Base-by-base conservation (phyloP, 1,140 invertebrate species). In the Eriocheir sinensis region DNA sequence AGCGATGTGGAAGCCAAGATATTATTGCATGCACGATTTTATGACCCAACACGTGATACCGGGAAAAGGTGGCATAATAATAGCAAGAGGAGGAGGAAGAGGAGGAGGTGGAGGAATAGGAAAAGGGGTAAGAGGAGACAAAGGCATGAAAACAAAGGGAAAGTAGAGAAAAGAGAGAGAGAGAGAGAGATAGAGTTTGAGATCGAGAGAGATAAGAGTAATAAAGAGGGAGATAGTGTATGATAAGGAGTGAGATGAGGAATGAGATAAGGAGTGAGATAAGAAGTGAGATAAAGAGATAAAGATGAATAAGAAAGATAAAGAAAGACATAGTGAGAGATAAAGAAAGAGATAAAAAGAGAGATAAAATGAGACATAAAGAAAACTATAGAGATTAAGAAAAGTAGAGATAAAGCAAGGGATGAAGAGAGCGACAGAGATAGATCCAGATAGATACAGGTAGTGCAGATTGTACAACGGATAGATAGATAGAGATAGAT, bases 311-410 rank as follows among this genome's bases (percentile, higher is more conserved):
- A n/a, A n/a, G n/a, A n/a, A n/a, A n/a, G n/a, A n/a, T n/a, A n/a
- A n/a, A n/a, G n/a, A n/a, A n/a, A n/a, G n/a, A n/a, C n/a, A n/a
- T n/a, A n/a, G n/a, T n/a, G n/a, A n/a, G n/a, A n/a, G n/a, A n/a
- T n/a, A n/a, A n/a, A n/a, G n/a, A n/a, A n/a, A 15, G 60, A 72
- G n/a, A n/a, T 15, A 72, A 72, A 72, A 15, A n/a, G 60, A n/a
- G 60, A 72, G 60, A 72, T 72, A 72, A 72, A 72, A 72, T 72
- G n/a, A 72, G 60, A 72, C n/a, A 72, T n/a, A 72, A n/a, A 72
- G 60, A 72, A 72, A 72, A 72, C 12, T 72, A 72, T 15, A 72
- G 60, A 72, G 60, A 72, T 15, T 15, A n/a, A 72, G 60, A 72
- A n/a, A 72, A n/a, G n/a, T 15, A 72, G 60, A 72, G 60, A 72